Evolutionary conservation across 2,888 invertebrate genomes (phyloP).

Genomic region (Chloroclystis v-ata): DNA sequence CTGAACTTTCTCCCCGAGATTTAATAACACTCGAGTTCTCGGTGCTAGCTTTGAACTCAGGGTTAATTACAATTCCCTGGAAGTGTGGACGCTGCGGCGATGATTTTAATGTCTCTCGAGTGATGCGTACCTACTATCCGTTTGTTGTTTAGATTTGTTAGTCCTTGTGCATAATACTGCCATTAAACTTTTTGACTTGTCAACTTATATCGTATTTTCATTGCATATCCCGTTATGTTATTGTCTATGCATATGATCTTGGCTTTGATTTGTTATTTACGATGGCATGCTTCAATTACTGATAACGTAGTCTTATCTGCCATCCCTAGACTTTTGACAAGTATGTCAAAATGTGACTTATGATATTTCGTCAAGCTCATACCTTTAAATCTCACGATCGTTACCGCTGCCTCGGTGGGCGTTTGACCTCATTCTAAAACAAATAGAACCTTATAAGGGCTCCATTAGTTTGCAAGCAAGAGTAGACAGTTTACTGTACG

Average conservation of each 20-base stretch:
- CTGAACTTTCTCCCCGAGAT: constrained; percentile 42
- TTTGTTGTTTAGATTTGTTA: constrained; percentile 36
- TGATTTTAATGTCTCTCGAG: constrained; percentile 20
- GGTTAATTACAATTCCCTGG: constrained; percentile 44
- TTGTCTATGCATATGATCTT: constrained; percentile 17
- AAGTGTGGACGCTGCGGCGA: constrained; percentile 22
- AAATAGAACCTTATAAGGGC: constrained; percentile 54
- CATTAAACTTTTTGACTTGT: constrained; percentile 24
- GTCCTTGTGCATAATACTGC: constrained; percentile 29
- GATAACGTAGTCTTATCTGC: constrained; percentile 9
- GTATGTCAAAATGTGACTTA: constrained; percentile 30
- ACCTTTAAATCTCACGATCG: constrained; percentile 49
- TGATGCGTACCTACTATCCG: constrained; percentile 27
- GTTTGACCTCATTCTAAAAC: constrained; percentile 49
- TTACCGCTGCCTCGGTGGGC: constrained; percentile 53
- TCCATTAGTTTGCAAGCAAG: constrained; percentile 48
- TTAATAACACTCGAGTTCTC: constrained; percentile 34
- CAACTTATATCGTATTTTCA: constrained; percentile 24
- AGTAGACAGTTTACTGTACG: constrained; percentile 45
- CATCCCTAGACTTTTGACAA: constrained; percentile 3
- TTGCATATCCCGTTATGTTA: constrained; percentile 26
- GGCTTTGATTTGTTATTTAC: constrained; percentile 23
- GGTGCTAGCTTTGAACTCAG: constrained; percentile 38
- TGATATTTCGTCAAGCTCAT: constrained; percentile 43
- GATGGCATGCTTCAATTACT: constrained; percentile 20